Conservation (phyloP, 1,140 invertebrate species). For the Micrasema minimum region DNA sequence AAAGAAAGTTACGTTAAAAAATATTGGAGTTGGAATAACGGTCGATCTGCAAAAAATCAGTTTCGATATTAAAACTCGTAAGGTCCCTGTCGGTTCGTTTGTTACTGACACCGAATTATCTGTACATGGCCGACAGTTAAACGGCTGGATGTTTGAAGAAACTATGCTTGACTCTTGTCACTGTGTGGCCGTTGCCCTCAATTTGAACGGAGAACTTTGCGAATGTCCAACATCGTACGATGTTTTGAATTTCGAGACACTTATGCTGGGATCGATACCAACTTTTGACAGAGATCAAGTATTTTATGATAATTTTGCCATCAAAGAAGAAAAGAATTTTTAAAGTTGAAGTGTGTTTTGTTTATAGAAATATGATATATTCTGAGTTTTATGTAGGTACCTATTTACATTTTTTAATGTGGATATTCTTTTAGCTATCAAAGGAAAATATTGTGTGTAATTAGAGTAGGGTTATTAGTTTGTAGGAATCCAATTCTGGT, state of each 20-base stretch:
- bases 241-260: constrained; percentile 66
- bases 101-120: constrained; percentile 76
- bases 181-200: constrained; percentile 82
- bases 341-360: constrained; percentile 41
- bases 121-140: constrained; percentile 70
- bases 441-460: no score
- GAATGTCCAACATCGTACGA: constrained; percentile 58
- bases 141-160: constrained; percentile 89
- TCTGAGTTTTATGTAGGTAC: no score
- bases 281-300: constrained; percentile 65
- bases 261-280: constrained; percentile 68
- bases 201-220: constrained; percentile 50
- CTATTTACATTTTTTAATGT: no score
- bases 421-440: no score
- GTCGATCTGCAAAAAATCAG: constrained; percentile 79
- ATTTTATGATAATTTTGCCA: constrained; percentile 68
- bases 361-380: no score
- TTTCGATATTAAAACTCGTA: constrained; percentile 74
- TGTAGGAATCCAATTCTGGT: no score
- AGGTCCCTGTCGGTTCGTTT: constrained; percentile 58
- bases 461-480: no score
- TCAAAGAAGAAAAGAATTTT: constrained; percentile 62
- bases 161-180: constrained; percentile 82
- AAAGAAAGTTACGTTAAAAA: constrained; percentile 97
- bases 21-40: constrained; percentile 85